These are phyloP conservation scores for Calosoma granatense DNA, from an alignment of 1,140 invertebrate species.

Conservation along the genomic window DNA sequence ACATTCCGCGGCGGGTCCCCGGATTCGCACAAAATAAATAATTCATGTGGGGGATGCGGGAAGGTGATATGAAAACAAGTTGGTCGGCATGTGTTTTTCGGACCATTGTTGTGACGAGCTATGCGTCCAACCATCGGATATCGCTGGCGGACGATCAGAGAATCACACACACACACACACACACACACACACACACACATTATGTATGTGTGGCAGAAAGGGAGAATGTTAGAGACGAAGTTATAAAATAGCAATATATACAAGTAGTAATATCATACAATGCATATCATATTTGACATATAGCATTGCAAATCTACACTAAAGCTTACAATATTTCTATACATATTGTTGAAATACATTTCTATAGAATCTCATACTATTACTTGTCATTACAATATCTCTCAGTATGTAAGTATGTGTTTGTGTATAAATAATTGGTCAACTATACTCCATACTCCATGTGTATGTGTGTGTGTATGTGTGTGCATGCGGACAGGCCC, in stretches of 20 bases:
- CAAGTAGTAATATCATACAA: no score
- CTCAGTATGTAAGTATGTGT: no score
- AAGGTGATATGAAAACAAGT: constrained; percentile 20
- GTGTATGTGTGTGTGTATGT: not conserved
- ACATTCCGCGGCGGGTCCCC: constrained; percentile 3
- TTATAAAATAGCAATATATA: no score
- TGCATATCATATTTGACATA: no score
- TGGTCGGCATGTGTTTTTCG: constrained; percentile 30
- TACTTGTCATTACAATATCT: no score
- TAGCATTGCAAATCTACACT: no score
- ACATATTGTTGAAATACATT: no score
- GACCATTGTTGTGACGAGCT: constrained; percentile 26
- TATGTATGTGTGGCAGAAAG: no score
- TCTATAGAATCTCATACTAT: no score
- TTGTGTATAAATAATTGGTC: constrained; percentile 6
- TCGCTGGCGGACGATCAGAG: constrained; percentile 22
- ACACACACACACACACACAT: no score
- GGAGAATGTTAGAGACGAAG: no score
- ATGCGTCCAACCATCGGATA: constrained; percentile 25
- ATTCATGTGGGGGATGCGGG: constrained; percentile 10
- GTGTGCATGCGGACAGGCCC: not conserved
- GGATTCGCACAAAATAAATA: constrained; percentile 13
- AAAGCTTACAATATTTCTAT: no score
- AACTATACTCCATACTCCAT: not conserved
- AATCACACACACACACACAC: constrained; percentile 11